These are phyloP conservation scores for Nebria salina DNA, from an alignment of 2,888 invertebrate genomes.

Conservation along the genomic window DNA sequence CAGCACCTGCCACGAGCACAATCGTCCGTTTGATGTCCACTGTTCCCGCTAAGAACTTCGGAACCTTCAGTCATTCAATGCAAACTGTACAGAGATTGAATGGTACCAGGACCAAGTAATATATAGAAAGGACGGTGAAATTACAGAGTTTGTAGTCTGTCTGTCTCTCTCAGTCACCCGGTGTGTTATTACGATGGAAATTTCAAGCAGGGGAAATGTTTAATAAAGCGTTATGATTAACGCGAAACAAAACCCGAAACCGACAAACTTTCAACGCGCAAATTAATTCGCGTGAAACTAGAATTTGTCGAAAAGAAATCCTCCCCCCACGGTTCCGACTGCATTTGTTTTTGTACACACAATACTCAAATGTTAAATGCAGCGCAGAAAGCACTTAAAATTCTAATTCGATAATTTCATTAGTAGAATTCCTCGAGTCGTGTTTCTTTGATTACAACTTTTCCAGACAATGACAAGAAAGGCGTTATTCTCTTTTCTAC, in stretches of 20 bases:
- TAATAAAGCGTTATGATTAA: constrained; percentile 18
- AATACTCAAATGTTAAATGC: not conserved
- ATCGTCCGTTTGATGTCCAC: not conserved
- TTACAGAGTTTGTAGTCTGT: not conserved
- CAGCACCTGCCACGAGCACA: not conserved
- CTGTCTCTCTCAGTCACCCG: not conserved
- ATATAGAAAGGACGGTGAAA: not conserved
- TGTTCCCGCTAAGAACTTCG: not conserved
- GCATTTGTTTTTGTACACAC: constrained; percentile 1
- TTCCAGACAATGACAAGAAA: not conserved
- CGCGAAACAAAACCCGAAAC: constrained; percentile 16
- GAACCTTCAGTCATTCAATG: not conserved
- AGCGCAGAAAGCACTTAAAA: not conserved
- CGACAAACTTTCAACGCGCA: not conserved
- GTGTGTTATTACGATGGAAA: constrained; percentile 8
- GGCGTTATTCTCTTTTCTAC: not conserved
- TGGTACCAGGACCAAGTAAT: not conserved
- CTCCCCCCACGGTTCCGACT: not conserved
- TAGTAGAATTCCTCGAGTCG: not conserved
- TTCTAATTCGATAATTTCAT: not conserved
- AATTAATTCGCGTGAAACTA: not conserved
- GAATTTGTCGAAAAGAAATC: constrained; percentile 1
- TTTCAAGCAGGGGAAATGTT: not conserved
- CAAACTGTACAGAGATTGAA: not conserved
- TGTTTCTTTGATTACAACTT: constrained; percentile 1